These are phyloP conservation scores for Porites divaricata DNA, from an alignment of 92 coral and sea anemone genomes.

Conservation along the genomic window DNA sequence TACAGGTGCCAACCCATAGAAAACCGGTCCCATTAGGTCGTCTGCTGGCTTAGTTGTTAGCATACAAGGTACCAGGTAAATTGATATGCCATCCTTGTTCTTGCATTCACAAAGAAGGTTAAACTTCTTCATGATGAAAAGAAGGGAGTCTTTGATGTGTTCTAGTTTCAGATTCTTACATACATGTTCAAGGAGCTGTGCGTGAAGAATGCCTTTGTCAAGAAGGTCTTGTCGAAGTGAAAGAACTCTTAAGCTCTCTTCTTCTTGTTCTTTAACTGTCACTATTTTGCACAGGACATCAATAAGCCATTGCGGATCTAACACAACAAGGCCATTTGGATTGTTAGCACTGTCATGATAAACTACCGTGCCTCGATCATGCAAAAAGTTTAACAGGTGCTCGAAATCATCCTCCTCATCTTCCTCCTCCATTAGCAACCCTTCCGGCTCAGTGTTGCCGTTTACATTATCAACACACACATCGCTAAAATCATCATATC, in stretches of 20 bases:
- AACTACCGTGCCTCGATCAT: constrained; percentile 27
- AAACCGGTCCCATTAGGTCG: not conserved
- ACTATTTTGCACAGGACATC: constrained; percentile 1
- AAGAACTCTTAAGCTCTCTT: not conserved
- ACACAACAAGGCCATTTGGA: constrained; percentile 24
- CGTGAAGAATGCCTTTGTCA: constrained; percentile 10
- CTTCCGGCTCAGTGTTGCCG: not conserved
- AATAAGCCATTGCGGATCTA: constrained; percentile 35
- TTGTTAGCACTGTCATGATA: constrained; percentile 2
- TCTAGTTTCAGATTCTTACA: constrained; percentile 9
- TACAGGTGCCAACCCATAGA: not conserved
- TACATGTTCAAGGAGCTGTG: constrained; percentile 16
- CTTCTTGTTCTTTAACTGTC: constrained; percentile 9
- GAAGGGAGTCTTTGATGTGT: constrained; percentile 12
- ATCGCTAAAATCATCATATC: not conserved
- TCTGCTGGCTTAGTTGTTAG: constrained; percentile 5
- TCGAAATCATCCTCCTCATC: constrained; percentile 15
- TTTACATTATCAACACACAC: not conserved
- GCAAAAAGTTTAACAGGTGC: constrained; percentile 32
- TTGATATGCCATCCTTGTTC: not conserved
- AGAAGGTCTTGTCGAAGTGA: constrained; percentile 11
- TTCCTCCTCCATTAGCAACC: not conserved
- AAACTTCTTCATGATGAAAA: constrained; percentile 31
- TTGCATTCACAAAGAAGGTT: constrained; percentile 31
- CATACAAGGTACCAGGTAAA: constrained; percentile 34